phyloP scores from a whole-genome alignment of 2,888 invertebrate genomes.

The Drosophila kambysellisi region DNA sequence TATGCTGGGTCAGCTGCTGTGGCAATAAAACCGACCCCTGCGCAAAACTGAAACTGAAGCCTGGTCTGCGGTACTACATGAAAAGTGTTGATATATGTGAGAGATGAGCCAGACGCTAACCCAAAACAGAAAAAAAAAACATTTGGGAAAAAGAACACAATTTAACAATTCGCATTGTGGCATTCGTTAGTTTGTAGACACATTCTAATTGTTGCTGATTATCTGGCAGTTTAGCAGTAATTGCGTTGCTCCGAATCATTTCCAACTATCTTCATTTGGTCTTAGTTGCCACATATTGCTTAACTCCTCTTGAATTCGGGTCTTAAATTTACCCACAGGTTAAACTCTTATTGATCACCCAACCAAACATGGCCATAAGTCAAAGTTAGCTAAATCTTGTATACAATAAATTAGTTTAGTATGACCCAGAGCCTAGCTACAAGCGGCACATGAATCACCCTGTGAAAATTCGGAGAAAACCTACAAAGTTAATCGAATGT shows the following conservation, averaged over 20 bases:
- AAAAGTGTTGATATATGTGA: constrained; percentile 74
- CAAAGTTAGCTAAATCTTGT: neutral
- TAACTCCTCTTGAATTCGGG: neutral
- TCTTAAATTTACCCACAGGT: neutral
- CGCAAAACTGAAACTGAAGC: constrained; percentile 36
- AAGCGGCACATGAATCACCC: constrained; percentile 11
- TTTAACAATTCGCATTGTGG: constrained; percentile 34
- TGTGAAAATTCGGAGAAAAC: constrained; percentile 13
- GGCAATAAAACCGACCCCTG: constrained; percentile 67
- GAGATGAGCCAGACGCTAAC: constrained; percentile 43
- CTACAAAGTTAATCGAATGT: constrained; percentile 19
- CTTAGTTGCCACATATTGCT: neutral
- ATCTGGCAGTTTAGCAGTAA: constrained; percentile 49
- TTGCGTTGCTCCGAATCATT: constrained; percentile 31
- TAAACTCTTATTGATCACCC: neutral
- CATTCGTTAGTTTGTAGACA: constrained; percentile 21
- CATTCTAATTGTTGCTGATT: constrained; percentile 59
- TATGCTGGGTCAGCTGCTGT: constrained; percentile 62
- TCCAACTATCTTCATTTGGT: constrained; percentile 10
- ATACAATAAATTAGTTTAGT: neutral
- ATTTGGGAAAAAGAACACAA: constrained; percentile 11
- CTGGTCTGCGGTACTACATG: constrained; percentile 47
- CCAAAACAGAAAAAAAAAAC: constrained; percentile 3
- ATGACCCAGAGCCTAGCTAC: neutral
- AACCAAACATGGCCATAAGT: neutral